phyloP scores from a whole-genome alignment of 2,113 vertebrate genomes.

The Menura novaehollandiae region DNA sequence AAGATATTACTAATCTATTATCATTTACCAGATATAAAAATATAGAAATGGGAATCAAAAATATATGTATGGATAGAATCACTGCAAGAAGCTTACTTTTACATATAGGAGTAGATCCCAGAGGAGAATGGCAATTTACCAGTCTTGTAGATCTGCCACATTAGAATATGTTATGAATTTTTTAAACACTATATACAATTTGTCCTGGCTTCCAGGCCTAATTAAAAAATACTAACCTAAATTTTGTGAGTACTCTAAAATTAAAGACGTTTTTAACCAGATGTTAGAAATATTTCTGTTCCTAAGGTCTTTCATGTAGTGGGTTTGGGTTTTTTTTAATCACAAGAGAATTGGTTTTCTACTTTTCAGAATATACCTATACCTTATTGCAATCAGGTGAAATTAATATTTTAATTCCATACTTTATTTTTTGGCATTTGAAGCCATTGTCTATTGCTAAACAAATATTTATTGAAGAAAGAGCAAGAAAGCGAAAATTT shows the following conservation, averaged over 20 bases:
- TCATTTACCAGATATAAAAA: neutral
- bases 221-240: neutral
- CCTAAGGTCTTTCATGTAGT: neutral
- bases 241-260: neutral
- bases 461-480: neutral
- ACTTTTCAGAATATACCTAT: neutral
- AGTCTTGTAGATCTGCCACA: neutral
- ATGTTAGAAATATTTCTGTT: neutral
- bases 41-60: neutral
- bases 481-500: neutral
- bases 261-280: neutral
- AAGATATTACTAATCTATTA: neutral
- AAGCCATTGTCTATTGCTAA: neutral
- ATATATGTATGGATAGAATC: neutral
- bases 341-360: rapidly evolving
- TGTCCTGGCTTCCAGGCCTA: neutral
- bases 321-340: neutral
- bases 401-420: neutral
- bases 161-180: neutral
- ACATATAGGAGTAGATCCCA: neutral
- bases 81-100: neutral
- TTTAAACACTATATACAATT: neutral
- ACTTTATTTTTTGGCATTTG: neutral
- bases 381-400: rapidly evolving
- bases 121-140: neutral